Conservation (phyloP, 2,888 invertebrate species). For the Campopleginae sp. region DNA sequence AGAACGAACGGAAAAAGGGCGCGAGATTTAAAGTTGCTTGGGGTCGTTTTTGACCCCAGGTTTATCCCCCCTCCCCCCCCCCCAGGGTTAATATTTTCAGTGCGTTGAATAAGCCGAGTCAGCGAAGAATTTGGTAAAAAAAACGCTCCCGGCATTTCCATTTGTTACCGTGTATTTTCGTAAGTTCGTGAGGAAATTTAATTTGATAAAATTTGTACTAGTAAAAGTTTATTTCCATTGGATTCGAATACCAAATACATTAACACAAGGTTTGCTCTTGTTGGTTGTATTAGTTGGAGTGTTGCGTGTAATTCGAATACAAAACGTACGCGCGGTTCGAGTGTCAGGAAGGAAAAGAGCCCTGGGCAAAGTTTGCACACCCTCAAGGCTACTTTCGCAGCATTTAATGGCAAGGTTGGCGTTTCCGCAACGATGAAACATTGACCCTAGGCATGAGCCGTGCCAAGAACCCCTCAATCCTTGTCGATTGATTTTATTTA, state of each 20-base stretch:
- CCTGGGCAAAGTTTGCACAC: constrained; percentile 51
- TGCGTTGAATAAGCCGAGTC: background rate
- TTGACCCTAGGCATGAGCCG: constrained; percentile 52
- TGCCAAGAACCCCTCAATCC: constrained; percentile 47
- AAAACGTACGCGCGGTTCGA: background rate
- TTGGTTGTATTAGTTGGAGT: background rate
- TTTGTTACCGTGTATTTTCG: background rate
- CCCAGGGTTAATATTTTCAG: too few relatives aligned
- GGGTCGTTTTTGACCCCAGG: too few relatives aligned
- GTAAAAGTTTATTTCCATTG: background rate
- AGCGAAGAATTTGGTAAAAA: background rate
- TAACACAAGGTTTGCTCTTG: background rate
- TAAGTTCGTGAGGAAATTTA: background rate
- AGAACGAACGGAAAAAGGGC: too few relatives aligned
- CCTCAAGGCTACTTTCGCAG: constrained; percentile 45
- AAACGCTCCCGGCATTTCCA: too few relatives aligned
- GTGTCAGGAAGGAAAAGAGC: constrained; percentile 37
- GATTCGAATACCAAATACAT: background rate
- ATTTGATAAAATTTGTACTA: background rate
- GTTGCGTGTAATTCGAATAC: constrained; percentile 20
- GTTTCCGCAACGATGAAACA: constrained; percentile 39
- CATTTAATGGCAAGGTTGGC: constrained; percentile 32
- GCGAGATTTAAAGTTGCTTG: too few relatives aligned
- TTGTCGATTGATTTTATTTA: constrained; percentile 68
- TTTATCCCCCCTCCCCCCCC: too few relatives aligned